Conservation (phyloP, 2,888 invertebrate species). For the Noctua pronuba region DNA sequence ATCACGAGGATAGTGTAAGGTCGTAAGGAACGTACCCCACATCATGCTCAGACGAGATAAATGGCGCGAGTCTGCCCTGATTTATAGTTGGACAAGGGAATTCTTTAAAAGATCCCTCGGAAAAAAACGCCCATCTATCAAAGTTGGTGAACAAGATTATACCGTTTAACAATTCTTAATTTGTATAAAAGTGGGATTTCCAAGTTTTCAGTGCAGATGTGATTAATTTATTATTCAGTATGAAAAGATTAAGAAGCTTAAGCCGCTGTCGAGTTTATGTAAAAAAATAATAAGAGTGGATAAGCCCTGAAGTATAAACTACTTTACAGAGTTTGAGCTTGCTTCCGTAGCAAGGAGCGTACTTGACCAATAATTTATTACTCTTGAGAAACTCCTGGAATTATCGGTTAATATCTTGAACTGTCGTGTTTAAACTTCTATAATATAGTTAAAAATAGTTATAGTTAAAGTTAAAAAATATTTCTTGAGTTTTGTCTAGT, state of each 20-base stretch:
- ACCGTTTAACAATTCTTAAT: conserved; percentile 60
- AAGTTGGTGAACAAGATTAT: conserved; percentile 75
- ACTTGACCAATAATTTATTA: conserved; percentile 9
- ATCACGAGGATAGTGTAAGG: conserved; percentile 55
- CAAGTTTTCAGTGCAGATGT: conserved; percentile 58
- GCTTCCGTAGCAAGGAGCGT: neutral
- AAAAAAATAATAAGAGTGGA: conserved; percentile 6
- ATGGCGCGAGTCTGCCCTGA: conserved; percentile 75
- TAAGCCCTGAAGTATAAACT: conserved; percentile 6
- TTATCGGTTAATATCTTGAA: neutral
- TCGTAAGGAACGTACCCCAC: conserved; percentile 57
- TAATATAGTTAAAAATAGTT: neutral
- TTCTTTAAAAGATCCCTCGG: conserved; percentile 67
- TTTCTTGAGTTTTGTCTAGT: neutral
- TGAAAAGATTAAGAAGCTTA: conserved; percentile 1
- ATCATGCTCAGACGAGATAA: conserved; percentile 76
- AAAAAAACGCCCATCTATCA: conserved; percentile 73
- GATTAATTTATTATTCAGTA: conserved; percentile 43
- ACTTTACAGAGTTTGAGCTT: conserved; percentile 4
- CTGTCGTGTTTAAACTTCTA: neutral
- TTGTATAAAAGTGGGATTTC: conserved; percentile 51
- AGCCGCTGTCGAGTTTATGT: neutral
- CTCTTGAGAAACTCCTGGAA: neutral
- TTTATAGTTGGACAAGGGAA: conserved; percentile 76
- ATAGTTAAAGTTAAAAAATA: neutral